These are phyloP conservation scores for Sterna hirundo DNA, from an alignment of 2,113 vertebrate genomes.

Conservation along the genomic window DNA sequence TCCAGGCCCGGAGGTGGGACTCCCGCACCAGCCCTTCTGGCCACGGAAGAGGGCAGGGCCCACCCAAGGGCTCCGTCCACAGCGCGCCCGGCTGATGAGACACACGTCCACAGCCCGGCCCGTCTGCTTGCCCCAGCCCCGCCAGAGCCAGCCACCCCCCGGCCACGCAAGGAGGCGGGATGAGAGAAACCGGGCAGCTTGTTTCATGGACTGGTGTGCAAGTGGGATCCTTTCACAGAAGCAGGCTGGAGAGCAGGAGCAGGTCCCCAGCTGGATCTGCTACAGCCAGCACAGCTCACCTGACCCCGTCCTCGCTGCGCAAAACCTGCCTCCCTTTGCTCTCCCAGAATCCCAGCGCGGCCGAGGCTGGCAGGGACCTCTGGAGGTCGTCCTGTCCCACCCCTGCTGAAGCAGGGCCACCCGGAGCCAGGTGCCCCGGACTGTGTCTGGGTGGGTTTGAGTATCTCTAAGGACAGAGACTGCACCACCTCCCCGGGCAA, in stretches of 20 bases:
- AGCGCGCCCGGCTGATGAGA: accelerated
- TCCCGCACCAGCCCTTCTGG: background rate
- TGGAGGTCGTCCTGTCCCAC: background rate
- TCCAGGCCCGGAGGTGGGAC: background rate
- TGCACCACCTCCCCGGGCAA: background rate
- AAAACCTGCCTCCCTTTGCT: background rate
- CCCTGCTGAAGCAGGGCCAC: background rate
- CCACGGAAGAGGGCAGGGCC: background rate
- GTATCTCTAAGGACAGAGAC: background rate
- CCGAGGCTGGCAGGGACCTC: background rate
- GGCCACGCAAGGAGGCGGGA: accelerated
- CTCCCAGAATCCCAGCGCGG: background rate
- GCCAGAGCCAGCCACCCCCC: accelerated
- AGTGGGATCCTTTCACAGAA: background rate
- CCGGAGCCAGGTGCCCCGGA: background rate
- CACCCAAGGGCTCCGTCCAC: background rate
- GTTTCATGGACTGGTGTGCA: accelerated
- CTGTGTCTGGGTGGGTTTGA: background rate
- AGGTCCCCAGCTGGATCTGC: background rate
- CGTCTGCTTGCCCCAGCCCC: background rate
- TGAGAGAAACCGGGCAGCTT: accelerated
- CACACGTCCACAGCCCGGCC: accelerated
- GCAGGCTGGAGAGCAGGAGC: background rate
- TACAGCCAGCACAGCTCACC: background rate
- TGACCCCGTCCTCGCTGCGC: too few species aligned